phyloP scores from a whole-genome alignment of 2,797 vertebrate genomes.

The Ambastaia sidthimunki region DNA sequence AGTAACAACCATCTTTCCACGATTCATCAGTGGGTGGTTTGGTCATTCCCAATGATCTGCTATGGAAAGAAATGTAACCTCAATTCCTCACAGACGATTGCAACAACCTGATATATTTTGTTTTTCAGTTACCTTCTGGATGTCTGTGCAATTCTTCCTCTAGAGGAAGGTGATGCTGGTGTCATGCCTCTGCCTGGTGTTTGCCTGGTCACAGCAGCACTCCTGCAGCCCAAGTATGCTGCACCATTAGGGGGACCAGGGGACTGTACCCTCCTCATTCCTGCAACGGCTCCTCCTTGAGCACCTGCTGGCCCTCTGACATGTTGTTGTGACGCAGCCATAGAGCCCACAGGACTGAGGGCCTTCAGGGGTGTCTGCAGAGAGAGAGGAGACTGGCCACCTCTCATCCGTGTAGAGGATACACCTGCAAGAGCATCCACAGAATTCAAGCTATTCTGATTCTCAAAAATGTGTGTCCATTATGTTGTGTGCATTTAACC shows the following conservation, averaged over 20 bases:
- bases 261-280: slow-evolving; percentile 77
- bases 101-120: neutral
- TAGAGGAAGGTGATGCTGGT: slow-evolving; percentile 67
- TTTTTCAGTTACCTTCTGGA: slow-evolving; percentile 77
- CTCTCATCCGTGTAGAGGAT: slow-evolving; percentile 78
- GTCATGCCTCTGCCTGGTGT: slow-evolving; percentile 69
- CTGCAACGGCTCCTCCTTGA: slow-evolving; percentile 66
- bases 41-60: slow-evolving; percentile 82
- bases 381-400: slow-evolving; percentile 81
- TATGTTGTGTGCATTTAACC: neutral
- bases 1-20: slow-evolving; percentile 95
- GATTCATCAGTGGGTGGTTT: slow-evolving; percentile 82
- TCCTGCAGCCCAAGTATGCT: slow-evolving; percentile 68
- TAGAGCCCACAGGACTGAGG: slow-evolving; percentile 72
- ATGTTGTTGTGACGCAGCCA: slow-evolving; percentile 75
- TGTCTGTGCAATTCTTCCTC: slow-evolving; percentile 80
- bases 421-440: slow-evolving; percentile 71
- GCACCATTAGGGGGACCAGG: slow-evolving; percentile 71
- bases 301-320: slow-evolving; percentile 78
- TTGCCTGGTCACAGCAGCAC: slow-evolving; percentile 67
- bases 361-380: slow-evolving; percentile 83
- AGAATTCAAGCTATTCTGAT: too few species aligned
- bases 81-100: neutral
- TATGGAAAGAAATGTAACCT: slow-evolving; percentile 13
- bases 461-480: too few species aligned